phyloP scores from a whole-genome alignment of 2,113 vertebrate species.

The Mustela lutreola region DNA sequence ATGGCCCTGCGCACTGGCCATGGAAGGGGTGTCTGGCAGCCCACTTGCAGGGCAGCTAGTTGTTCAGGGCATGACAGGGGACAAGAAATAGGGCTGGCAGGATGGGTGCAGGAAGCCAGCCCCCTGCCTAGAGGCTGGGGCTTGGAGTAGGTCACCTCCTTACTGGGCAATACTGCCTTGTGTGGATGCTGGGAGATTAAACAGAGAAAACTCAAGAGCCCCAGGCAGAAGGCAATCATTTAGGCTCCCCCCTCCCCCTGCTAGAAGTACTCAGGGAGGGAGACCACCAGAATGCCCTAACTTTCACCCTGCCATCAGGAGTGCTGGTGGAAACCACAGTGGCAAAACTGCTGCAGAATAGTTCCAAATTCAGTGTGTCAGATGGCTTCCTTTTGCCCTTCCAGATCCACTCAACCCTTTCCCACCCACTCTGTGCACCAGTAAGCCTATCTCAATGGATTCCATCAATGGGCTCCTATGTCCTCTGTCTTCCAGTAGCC shows the following conservation, averaged over 20 bases:
- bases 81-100: background rate
- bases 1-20: background rate
- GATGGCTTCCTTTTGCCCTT: conserved; percentile 1
- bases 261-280: background rate
- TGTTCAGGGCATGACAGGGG: background rate
- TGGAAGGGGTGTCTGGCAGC: background rate
- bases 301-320: background rate
- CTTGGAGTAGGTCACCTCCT: background rate
- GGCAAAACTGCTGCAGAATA: background rate
- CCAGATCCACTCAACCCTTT: background rate
- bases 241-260: background rate
- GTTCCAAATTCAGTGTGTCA: background rate
- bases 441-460: background rate
- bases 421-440: background rate
- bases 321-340: background rate
- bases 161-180: background rate
- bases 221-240: background rate
- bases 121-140: background rate
- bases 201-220: background rate
- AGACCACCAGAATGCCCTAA: background rate
- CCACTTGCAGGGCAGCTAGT: background rate
- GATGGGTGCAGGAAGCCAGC: background rate
- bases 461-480: background rate
- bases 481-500: background rate
- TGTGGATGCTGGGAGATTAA: background rate